Conservation (phyloP, 1,140 invertebrate genomes). For the Temnothorax longispinosus region DNA sequence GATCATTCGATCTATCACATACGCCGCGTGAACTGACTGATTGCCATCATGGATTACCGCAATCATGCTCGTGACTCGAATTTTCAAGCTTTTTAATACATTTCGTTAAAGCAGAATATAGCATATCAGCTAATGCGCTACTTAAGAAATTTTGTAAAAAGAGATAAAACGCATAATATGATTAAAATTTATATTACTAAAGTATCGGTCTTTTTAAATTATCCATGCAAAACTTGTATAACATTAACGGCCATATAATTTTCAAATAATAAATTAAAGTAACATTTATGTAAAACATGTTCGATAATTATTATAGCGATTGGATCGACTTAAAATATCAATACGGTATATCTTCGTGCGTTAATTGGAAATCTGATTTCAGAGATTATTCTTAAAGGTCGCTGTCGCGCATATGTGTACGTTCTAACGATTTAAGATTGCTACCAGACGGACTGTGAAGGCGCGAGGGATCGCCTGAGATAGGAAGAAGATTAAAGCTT, state of each 20-base stretch:
- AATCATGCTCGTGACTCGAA: conserved; percentile 76
- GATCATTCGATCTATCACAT: conserved; percentile 68
- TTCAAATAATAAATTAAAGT: neutral
- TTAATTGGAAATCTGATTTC: conserved; percentile 28
- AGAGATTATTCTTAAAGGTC: conserved; percentile 56
- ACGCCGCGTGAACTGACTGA: conserved; percentile 72
- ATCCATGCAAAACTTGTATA: neutral
- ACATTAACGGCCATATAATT: neutral
- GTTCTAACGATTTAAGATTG: conserved; percentile 45
- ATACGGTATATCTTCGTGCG: neutral
- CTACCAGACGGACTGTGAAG: conserved; percentile 9
- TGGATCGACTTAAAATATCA: neutral
- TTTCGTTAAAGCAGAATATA: neutral
- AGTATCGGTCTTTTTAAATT: neutral
- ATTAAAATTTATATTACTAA: neutral
- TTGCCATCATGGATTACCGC: conserved; percentile 73
- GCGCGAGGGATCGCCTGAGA: conserved; percentile 46
- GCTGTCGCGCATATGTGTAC: conserved; percentile 38
- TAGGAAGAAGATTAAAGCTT: conserved; percentile 67
- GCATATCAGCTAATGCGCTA: neutral
- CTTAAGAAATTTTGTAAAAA: neutral
- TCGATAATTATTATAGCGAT: neutral
- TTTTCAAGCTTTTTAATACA: conserved; percentile 33
- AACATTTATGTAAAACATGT: neutral
- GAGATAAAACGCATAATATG: neutral